Percentiles rank a stretch among this genome's conserved stretches.
These are phyloP conservation scores for Xylota segnis DNA, from an alignment of 2,888 invertebrate genomes.

Conservation along the genomic window DNA sequence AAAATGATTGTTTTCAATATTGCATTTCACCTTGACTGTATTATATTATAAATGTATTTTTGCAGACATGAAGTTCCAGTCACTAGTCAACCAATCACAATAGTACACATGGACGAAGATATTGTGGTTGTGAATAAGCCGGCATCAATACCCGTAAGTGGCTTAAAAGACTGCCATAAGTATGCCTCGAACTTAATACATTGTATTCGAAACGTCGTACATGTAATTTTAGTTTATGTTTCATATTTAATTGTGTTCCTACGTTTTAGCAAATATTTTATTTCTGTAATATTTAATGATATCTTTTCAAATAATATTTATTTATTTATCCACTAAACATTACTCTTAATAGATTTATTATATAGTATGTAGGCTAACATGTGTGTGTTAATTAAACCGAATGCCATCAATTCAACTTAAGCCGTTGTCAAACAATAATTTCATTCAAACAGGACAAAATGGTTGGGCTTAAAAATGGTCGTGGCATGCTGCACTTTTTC, in stretches of 20 bases:
- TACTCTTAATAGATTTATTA: too few species aligned
- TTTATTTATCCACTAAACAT: too few species aligned
- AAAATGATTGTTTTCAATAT: neutral
- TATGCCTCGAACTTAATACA: slow-evolving; percentile 59
- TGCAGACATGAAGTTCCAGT: slow-evolving; percentile 99
- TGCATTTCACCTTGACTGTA: slow-evolving; percentile 47
- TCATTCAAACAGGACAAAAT: too few species aligned
- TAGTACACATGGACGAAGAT: slow-evolving; percentile 99
- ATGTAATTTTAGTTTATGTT: slow-evolving; percentile 41
- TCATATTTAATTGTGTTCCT: neutral
- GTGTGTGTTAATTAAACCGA: too few species aligned
- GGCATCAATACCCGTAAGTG: slow-evolving; percentile 99
- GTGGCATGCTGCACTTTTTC: too few species aligned
- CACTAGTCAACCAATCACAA: slow-evolving; percentile 97
- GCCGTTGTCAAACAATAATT: too few species aligned
- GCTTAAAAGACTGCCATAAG: slow-evolving; percentile 91
- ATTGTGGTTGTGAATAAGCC: slow-evolving; percentile 99
- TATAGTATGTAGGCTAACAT: too few species aligned
- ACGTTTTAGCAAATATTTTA: neutral
- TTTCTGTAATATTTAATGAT: neutral
- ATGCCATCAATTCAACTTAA: too few species aligned
- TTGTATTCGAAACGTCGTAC: slow-evolving; percentile 59
- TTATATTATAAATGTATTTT: slow-evolving; percentile 82
- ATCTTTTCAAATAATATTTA: neutral
- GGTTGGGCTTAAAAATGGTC: too few species aligned